Base-by-base conservation (phyloP, 2,888 invertebrate species). In the Thereva unica region DNA sequence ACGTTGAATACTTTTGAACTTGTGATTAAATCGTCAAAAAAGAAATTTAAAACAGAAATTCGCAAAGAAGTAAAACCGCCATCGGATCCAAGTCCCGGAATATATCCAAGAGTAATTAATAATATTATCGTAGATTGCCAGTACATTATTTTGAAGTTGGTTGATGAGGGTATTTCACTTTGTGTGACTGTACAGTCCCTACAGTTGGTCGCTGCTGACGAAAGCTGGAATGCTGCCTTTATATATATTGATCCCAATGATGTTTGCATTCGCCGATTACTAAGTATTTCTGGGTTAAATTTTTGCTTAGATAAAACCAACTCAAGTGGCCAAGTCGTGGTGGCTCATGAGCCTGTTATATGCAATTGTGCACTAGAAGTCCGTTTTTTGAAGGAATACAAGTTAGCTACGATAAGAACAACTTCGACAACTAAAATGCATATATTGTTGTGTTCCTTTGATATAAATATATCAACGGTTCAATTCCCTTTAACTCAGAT, bases 101-200 rank as follows among this genome's bases (percentile, higher is more conserved):
- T 68, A 5, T 70, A 53, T 69, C 2, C 66, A 64, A 35, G 67
- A 67, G 8, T 93, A 77, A 92, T 97, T 64, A 89, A 95, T 10
- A 93, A 91, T 82, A 97, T 97, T 78, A 92, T 97, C 52, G 87
- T 89, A 23, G 87, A 91, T 69, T 93, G 95, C 73, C 93, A 96
- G 78, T 97, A 97, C 80, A 86, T 97, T 49, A 96, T 97, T 70
- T 84, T 97, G n/a, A 97, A 97, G 78, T 96, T 95, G 79, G 94
- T 96, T 2, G 97, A 97, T 77, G 96, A 97, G 76, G 97, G 97
- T 78, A 93, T 97, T 73, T 95, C 97, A 1, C 84, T 97, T 49
- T 96, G 96, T 0, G 87, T 97, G 77, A 97, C 97, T 78, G 90
- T 96, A 2, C 92, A 94, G 79, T 88, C 92, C 71, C 84, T 95